Conservation (phyloP, 2,888 invertebrate genomes). For the Tinea pellionella region DNA sequence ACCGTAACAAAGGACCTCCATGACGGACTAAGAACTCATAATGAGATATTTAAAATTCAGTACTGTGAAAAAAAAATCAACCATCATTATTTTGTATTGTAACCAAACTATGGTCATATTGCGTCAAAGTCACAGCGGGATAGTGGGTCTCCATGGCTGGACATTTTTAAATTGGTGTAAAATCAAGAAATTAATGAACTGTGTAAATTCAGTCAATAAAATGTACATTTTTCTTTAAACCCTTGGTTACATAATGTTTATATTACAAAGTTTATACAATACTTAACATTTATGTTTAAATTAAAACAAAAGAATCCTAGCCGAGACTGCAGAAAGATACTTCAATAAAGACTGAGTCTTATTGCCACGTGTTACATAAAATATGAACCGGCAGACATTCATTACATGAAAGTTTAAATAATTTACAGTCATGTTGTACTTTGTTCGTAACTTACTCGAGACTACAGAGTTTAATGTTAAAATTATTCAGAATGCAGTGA, state of each 20-base stretch:
- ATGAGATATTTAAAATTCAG: background rate
- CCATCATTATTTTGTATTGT: conserved; percentile 8
- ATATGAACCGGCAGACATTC: background rate
- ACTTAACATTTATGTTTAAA: too few species aligned
- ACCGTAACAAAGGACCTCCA: background rate
- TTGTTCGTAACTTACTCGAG: background rate
- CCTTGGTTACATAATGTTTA: conserved; percentile 15
- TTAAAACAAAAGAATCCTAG: too few species aligned
- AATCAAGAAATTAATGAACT: background rate
- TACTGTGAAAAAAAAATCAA: background rate
- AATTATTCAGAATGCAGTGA: conserved; percentile 1
- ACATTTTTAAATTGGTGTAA: background rate
- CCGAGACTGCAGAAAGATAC: too few species aligned
- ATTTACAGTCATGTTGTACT: background rate
- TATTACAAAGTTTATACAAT: background rate
- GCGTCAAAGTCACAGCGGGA: conserved; percentile 39
- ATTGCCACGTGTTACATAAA: background rate
- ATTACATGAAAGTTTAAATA: background rate
- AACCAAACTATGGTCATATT: conserved; percentile 26
- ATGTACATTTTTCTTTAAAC: conserved; percentile 19
- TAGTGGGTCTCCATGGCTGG: conserved; percentile 21
- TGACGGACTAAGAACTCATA: conserved; percentile 3
- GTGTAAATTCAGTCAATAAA: conserved; percentile 18
- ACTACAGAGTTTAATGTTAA: background rate
- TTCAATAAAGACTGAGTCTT: too few species aligned